These are phyloP conservation scores for Lucilia sericata DNA, from an alignment of 1,140 invertebrate species.

Conservation along the genomic window DNA sequence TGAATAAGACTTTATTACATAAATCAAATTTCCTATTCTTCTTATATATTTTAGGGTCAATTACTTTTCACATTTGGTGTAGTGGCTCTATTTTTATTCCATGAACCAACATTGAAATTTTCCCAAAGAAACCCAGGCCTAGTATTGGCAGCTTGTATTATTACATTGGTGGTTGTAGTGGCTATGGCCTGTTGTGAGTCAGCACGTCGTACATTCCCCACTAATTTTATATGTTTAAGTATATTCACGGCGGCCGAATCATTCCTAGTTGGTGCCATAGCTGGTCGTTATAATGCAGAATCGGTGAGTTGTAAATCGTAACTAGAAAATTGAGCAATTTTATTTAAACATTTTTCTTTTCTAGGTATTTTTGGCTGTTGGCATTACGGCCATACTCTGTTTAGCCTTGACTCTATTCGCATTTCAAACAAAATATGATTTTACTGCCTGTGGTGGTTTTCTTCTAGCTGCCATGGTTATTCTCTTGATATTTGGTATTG, in stretches of 20 bases:
- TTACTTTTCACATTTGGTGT: slow-evolving; percentile 80
- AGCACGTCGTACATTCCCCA: slow-evolving; percentile 84
- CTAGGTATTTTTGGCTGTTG: slow-evolving; percentile 70
- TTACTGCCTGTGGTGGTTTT: slow-evolving; percentile 85
- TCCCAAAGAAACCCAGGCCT: slow-evolving; percentile 55
- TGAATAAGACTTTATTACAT: too few relatives aligned
- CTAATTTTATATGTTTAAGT: slow-evolving; percentile 89
- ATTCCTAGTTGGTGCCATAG: slow-evolving; percentile 78
- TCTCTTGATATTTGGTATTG: slow-evolving; percentile 85
- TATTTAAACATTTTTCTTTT: neutral
- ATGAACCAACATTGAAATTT: slow-evolving; percentile 73
- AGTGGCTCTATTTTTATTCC: slow-evolving; percentile 82
- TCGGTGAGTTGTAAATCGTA: slow-evolving; percentile 56
- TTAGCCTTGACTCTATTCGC: slow-evolving; percentile 90
- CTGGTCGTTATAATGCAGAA: slow-evolving; percentile 72
- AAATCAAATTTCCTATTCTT: neutral
- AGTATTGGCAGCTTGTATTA: slow-evolving; percentile 76
- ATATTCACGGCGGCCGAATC: slow-evolving; percentile 86
- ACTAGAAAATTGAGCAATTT: neutral
- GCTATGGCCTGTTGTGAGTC: slow-evolving; percentile 88
- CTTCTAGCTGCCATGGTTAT: slow-evolving; percentile 83
- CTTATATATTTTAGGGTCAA: slow-evolving; percentile 76
- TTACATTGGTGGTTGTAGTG: slow-evolving; percentile 82
- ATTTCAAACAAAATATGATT: slow-evolving; percentile 94
- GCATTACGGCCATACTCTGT: slow-evolving; percentile 84